Evolutionary conservation across 2,797 vertebrate species (phyloP).

Genomic region (Phoxinus dragarum): DNA sequence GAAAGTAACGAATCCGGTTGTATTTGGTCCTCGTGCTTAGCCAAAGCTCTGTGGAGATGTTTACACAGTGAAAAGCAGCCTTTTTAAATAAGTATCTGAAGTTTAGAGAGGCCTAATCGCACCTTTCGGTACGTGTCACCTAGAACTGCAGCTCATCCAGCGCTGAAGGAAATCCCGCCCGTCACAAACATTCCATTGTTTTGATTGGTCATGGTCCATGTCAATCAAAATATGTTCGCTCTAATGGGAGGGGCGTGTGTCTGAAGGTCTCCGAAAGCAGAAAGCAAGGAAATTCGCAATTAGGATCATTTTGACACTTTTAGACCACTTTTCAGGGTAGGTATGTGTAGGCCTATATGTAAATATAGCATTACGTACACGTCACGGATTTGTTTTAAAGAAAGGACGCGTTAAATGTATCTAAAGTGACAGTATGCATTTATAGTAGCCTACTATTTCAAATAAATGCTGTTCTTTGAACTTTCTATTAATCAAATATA

Average conservation of each 20-base stretch:
- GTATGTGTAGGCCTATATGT: no score
- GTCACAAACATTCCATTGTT: not conserved
- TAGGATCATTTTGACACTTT: no score
- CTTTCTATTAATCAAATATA: not conserved
- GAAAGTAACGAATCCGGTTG: not conserved
- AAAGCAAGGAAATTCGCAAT: not conserved
- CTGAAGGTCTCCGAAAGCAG: not conserved
- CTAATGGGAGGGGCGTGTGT: slow-evolving; percentile 5
- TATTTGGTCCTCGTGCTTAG: not conserved
- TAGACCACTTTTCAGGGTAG: not conserved
- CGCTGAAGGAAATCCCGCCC: slow-evolving; percentile 80
- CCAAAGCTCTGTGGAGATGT: not conserved
- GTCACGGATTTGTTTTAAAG: not conserved
- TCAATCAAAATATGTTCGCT: not conserved
- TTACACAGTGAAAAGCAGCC: not conserved
- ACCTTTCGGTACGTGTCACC: slow-evolving; percentile 82
- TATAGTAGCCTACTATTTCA: not conserved
- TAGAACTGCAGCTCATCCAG: slow-evolving; percentile 66
- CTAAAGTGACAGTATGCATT: not conserved
- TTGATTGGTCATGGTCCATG: slow-evolving; percentile 4
- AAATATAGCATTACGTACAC: not conserved
- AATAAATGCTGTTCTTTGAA: not conserved
- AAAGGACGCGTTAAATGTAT: not conserved
- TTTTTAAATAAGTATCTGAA: slow-evolving; percentile 61
- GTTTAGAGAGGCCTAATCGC: slow-evolving; percentile 1